These are phyloP conservation scores for Montipora capitata DNA, from an alignment of 92 coral and sea anemone species.

Conservation along the genomic window DNA sequence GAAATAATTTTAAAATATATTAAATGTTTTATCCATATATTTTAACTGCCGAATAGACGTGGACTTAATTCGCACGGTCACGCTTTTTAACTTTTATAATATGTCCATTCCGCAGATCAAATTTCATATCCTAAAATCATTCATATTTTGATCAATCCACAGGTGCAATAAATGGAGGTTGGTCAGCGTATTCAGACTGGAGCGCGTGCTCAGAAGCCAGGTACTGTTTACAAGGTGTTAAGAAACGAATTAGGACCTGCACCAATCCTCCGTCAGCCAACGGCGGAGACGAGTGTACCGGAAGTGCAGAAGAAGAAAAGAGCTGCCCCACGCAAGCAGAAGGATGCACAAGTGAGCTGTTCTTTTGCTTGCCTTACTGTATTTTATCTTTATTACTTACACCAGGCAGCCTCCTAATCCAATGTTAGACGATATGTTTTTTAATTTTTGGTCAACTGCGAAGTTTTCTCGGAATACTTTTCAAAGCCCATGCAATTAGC, in stretches of 20 bases:
- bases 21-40: no score
- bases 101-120: no score
- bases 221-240: slow-evolving; percentile 82
- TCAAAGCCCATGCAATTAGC: no score
- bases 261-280: slow-evolving; percentile 88
- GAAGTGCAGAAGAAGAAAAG: slow-evolving; percentile 76
- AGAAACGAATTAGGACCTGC: slow-evolving; percentile 81
- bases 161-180: slow-evolving; percentile 96
- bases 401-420: no score
- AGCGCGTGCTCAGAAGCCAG: slow-evolving; percentile 83
- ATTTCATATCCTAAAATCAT: no score
- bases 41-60: no score
- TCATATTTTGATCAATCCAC: neutral
- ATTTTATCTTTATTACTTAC: no score
- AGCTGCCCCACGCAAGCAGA: slow-evolving; percentile 89
- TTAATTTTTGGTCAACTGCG: no score
- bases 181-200: slow-evolving; percentile 88
- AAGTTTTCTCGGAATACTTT: no score
- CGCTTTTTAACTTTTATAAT: no score
- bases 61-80: no score
- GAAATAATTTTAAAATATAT: neutral
- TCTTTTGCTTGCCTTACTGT: neutral
- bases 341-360: slow-evolving; percentile 83
- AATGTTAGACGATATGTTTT: no score
- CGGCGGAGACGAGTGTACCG: slow-evolving; percentile 94